A percentile compares a stretch with the other conserved stretches of the same genome.
Evolutionary conservation across 30 jellyfish, hydroid and myxozoan genomes (phyloP).

Genomic region (Aurelia coerulea): DNA sequence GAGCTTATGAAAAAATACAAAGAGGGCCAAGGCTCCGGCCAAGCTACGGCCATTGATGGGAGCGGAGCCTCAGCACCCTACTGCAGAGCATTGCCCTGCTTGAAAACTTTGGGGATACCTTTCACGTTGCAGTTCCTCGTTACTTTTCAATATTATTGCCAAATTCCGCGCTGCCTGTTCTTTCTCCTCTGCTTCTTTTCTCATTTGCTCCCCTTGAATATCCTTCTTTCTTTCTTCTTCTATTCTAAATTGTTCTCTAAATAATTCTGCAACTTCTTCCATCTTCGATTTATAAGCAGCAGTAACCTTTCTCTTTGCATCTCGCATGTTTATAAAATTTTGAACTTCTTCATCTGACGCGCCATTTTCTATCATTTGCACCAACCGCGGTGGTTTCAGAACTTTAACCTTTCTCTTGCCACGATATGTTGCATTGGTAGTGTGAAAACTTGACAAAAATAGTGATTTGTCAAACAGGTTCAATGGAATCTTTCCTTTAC

Average conservation of each 20-base stretch:
- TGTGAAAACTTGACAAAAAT: conserved; percentile 16
- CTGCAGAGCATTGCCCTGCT: too few species aligned
- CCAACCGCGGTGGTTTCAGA: conserved; percentile 23
- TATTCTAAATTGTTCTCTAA: conserved; percentile 45
- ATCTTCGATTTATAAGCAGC: conserved; percentile 66
- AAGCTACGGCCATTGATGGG: too few species aligned
- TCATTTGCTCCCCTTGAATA: conserved; percentile 78
- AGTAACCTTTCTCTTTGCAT: conserved; percentile 34
- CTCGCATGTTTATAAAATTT: conserved; percentile 19
- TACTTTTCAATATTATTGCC: conserved; percentile 60
- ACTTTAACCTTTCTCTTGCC: conserved; percentile 39
- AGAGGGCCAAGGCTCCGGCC: too few species aligned
- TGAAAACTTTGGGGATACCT: conserved; percentile 29
- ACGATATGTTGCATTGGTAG: conserved; percentile 13
- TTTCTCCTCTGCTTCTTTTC: conserved; percentile 67
- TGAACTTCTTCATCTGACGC: conserved; percentile 57
- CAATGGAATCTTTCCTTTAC: background rate
- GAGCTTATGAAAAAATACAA: too few species aligned
- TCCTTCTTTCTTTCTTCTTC: conserved; percentile 70
- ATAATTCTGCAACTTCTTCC: conserved; percentile 67
- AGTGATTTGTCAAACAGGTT: background rate
- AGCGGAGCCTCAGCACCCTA: too few species aligned
- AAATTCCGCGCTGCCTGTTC: conserved; percentile 52
- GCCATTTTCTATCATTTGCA: conserved; percentile 42
- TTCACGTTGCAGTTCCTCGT: conserved; percentile 73